Evolutionary conservation across 2,888 invertebrate species (phyloP).

Genomic region (Brachylomia viminalis): DNA sequence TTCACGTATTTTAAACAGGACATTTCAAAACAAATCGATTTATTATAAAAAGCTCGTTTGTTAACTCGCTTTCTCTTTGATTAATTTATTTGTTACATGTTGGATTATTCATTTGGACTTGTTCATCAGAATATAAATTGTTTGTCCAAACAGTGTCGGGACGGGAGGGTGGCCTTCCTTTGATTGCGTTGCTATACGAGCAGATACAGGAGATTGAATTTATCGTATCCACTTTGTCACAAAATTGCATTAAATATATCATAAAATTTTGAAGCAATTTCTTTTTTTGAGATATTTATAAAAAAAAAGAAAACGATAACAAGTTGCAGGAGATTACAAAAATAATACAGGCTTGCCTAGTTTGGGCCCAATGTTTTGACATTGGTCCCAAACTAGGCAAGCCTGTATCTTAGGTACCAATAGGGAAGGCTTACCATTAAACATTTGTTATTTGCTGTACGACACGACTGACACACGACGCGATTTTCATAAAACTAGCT

Average conservation of each 20-base stretch:
- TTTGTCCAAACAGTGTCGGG: slow-evolving; percentile 58
- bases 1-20: slow-evolving; percentile 35
- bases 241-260: background rate
- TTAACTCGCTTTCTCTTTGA: slow-evolving; percentile 51
- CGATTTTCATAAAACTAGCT: background rate
- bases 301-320: background rate
- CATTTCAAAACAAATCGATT: slow-evolving; percentile 51
- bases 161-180: slow-evolving; percentile 13
- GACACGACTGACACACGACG: background rate
- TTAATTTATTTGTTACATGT: slow-evolving; percentile 66
- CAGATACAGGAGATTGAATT: background rate
- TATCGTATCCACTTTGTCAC: background rate
- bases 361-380: background rate
- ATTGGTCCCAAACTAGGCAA: background rate
- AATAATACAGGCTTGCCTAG: background rate
- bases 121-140: slow-evolving; percentile 70
- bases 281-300: no score
- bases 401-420: background rate
- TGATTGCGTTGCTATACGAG: slow-evolving; percentile 19
- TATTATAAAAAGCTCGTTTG: slow-evolving; percentile 55
- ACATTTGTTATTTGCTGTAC: background rate
- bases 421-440: background rate
- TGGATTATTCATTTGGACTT: slow-evolving; percentile 67
- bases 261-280: background rate
- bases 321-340: background rate